These are phyloP conservation scores for Poeciliopsis occidentalis DNA, from an alignment of 2,113 vertebrate species.

Conservation along the genomic window DNA sequence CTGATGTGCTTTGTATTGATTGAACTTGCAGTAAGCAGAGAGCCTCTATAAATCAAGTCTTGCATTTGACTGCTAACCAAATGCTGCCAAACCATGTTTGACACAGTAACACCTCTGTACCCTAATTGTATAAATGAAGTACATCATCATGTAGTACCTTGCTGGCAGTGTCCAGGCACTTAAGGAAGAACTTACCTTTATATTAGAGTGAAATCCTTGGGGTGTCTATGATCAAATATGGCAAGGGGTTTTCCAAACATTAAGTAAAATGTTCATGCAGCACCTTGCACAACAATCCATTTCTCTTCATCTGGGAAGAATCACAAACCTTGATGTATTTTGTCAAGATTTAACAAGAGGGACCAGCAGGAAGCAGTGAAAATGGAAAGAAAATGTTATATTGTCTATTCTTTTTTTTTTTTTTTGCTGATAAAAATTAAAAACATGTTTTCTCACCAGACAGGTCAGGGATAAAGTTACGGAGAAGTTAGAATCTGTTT, in stretches of 20 bases:
- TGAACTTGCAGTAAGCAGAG: conserved; percentile 63
- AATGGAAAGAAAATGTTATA: no score
- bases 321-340: no score
- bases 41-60: conserved; percentile 51
- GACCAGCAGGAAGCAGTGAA: no score
- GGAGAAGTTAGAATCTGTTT: no score
- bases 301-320: neutral
- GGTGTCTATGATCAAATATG: neutral
- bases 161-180: neutral
- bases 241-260: neutral
- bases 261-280: neutral
- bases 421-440: no score
- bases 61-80: conserved; percentile 44
- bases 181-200: neutral
- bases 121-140: neutral
- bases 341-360: no score
- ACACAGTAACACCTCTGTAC: conserved; percentile 35
- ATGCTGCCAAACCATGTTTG: conserved; percentile 36
- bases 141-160: neutral
- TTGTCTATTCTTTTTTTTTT: no score
- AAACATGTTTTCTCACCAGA: no score
- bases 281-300: neutral
- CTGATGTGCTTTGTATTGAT: conserved; percentile 69
- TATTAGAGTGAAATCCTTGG: neutral
- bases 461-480: no score